Conservation (phyloP, 2,797 vertebrate genomes). For the Gallinago stenura region DNA sequence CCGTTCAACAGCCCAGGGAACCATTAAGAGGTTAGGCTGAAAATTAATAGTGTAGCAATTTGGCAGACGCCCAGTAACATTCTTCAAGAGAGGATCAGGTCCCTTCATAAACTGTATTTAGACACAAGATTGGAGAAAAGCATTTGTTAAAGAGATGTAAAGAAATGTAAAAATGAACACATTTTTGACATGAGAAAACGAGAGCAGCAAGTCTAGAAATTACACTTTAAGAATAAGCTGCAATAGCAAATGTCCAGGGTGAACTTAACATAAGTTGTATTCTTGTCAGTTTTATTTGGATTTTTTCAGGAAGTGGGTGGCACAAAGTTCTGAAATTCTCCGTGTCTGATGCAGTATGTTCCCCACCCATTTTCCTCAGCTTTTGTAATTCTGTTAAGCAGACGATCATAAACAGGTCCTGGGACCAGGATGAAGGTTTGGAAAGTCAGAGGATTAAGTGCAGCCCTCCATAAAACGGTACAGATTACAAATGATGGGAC, state of each 20-base stretch:
- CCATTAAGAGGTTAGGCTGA: not conserved
- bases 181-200: not conserved
- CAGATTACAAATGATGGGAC: not conserved
- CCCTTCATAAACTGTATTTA: not conserved
- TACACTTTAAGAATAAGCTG: not conserved
- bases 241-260: not conserved
- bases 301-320: not conserved
- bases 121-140: not conserved
- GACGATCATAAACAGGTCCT: not conserved
- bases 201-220: not conserved
- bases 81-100: not conserved
- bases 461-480: not conserved
- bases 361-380: not conserved
- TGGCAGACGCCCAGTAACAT: not conserved
- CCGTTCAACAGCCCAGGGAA: not conserved
- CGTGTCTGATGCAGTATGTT: not conserved
- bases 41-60: constrained; percentile 29
- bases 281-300: not conserved
- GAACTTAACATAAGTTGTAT: not conserved
- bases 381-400: not conserved
- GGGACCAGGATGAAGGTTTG: not conserved
- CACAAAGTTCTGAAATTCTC: not conserved
- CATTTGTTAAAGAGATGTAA: not conserved
- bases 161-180: not conserved
- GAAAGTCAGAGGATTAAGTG: not conserved